Percentiles rank a stretch among this genome's conserved stretches.
Evolutionary conservation across 2,797 vertebrate genomes (phyloP).

Genomic region (Margarornis squamiger): DNA sequence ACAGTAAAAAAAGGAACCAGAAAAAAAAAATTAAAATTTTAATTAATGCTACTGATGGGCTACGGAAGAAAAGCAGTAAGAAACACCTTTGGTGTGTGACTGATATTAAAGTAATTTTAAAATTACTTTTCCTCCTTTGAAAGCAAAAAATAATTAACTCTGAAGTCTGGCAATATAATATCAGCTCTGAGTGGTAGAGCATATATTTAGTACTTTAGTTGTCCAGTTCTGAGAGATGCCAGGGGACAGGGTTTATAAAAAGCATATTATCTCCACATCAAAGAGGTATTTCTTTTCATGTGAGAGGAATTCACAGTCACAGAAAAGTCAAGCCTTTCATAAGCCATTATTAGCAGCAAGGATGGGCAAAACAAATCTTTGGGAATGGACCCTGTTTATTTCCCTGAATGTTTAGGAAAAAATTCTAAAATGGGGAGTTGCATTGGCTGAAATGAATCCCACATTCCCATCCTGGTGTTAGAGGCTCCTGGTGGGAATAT

Average conservation of each 20-base stretch:
- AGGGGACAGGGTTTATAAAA: background rate
- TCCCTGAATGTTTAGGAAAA: background rate
- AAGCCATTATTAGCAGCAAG: background rate
- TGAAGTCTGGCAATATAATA: background rate
- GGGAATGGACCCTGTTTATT: background rate
- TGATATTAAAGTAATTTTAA: slow-evolving; percentile 21
- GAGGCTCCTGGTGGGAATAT: background rate
- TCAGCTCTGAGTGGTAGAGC: background rate
- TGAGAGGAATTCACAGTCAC: background rate
- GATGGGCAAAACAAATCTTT: background rate
- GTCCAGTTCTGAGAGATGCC: background rate
- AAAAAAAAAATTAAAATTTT: background rate
- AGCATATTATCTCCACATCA: slow-evolving; percentile 10
- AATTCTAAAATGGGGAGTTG: background rate
- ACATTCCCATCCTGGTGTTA: background rate
- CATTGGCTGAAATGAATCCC: background rate
- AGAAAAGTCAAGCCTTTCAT: background rate
- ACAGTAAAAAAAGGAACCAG: background rate
- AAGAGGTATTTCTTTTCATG: background rate
- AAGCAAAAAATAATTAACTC: slow-evolving; percentile 51
- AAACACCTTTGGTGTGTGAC: background rate
- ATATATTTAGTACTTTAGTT: background rate
- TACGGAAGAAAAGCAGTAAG: slow-evolving; percentile 16
- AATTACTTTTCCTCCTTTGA: slow-evolving; percentile 21
- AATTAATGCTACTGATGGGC: background rate